Percentiles rank a stretch among this genome's conserved stretches.
Evolutionary conservation across 2,797 vertebrate species (phyloP).

Genomic region (Urocyon cinereoargenteus): DNA sequence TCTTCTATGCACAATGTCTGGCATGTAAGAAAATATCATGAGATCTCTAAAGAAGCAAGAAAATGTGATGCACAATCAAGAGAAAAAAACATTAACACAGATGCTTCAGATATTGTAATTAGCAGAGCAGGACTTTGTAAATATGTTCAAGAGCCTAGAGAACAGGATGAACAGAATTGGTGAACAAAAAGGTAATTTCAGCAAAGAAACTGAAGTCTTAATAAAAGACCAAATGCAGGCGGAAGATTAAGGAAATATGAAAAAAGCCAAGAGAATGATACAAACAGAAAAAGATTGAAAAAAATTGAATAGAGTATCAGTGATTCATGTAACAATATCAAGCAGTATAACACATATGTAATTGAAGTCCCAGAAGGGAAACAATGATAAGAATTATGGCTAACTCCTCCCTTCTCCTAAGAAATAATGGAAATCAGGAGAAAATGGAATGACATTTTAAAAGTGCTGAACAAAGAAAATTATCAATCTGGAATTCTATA

Average conservation of each 20-base stretch:
- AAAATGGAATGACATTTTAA: neutral
- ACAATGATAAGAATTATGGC: neutral
- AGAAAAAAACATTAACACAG: neutral
- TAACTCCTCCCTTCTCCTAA: neutral
- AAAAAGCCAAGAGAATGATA: neutral
- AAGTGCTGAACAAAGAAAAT: constrained; percentile 1
- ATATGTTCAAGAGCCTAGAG: neutral
- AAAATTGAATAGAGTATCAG: neutral
- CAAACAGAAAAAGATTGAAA: neutral
- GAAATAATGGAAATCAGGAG: neutral
- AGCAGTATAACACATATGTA: neutral
- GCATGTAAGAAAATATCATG: neutral
- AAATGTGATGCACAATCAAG: neutral
- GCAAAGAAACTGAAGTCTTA: neutral
- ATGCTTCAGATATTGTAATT: neutral
- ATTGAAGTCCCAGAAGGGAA: neutral
- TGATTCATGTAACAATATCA: neutral
- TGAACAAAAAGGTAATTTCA: constrained; percentile 35
- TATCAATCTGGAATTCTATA: neutral
- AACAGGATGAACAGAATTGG: neutral
- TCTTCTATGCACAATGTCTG: neutral
- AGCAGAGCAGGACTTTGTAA: neutral
- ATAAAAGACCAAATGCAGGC: neutral
- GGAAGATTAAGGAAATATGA: neutral
- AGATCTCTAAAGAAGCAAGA: constrained; percentile 19